A percentile compares a stretch with the other conserved stretches of the same genome.
These are phyloP conservation scores for Octodon degus DNA, from an alignment of 2,113 vertebrate genomes.

Conservation along the genomic window DNA sequence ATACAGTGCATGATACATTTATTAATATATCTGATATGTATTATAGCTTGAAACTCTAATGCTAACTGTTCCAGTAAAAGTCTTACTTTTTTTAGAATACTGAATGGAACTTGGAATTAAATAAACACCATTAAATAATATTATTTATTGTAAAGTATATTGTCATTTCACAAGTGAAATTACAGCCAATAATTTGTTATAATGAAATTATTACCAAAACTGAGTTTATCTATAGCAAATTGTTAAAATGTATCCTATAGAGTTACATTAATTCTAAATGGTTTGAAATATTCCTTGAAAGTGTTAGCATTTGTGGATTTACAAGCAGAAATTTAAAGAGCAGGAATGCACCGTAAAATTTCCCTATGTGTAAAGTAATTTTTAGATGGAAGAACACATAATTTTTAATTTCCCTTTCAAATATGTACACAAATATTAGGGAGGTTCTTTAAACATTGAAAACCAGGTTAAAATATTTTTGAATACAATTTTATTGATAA, in stretches of 20 bases:
- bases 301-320: background rate
- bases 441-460: background rate
- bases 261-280: background rate
- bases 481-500: background rate
- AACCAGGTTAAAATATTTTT: slow-evolving; percentile 35
- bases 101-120: background rate
- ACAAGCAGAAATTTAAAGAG: background rate
- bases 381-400: background rate
- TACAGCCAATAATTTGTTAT: slow-evolving; percentile 9
- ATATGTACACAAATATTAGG: background rate
- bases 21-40: background rate
- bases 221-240: background rate
- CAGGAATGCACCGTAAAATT: background rate
- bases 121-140: background rate
- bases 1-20: background rate
- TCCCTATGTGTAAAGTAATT: background rate
- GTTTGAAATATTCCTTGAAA: slow-evolving; percentile 36
- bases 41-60: background rate
- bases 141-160: background rate
- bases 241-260: background rate
- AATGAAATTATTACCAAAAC: slow-evolving; percentile 43
- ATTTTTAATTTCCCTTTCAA: background rate
- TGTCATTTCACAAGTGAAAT: background rate
- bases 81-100: background rate
- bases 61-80: background rate